Evolutionary conservation across 2,888 invertebrate genomes (phyloP).

Genomic region (Argyresthia goedartella): DNA sequence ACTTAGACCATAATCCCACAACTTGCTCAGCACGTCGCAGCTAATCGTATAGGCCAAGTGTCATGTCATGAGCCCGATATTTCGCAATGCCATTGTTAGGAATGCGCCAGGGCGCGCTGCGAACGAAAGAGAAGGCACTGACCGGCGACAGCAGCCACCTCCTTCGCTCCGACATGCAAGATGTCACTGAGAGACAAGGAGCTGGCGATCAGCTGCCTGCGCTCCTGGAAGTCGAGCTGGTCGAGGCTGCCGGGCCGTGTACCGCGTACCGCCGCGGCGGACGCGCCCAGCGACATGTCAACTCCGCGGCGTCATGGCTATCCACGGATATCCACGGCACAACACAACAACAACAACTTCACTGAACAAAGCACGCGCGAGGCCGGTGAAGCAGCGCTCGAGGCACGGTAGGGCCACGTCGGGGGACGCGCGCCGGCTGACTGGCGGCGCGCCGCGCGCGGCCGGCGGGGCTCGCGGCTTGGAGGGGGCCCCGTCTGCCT

Average conservation of each 20-base stretch:
- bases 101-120: slow-evolving; percentile 33
- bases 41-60: too few relatives aligned
- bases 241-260: slow-evolving; percentile 85
- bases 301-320: slow-evolving; percentile 58
- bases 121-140: slow-evolving; percentile 28
- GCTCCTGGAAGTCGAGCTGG: slow-evolving; percentile 93
- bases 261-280: slow-evolving; percentile 66
- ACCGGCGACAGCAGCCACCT: slow-evolving; percentile 67
- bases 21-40: too few relatives aligned
- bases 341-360: slow-evolving; percentile 35
- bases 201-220: slow-evolving; percentile 89
- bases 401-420: slow-evolving; percentile 48
- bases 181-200: slow-evolving; percentile 90
- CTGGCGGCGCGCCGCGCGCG: slow-evolving; percentile 33
- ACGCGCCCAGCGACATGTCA: slow-evolving; percentile 69
- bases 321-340: slow-evolving; percentile 41
- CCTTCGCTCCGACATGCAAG: slow-evolving; percentile 77
- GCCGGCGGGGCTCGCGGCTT: slow-evolving; percentile 32
- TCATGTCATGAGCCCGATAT: slow-evolving; percentile 29
- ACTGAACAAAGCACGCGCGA: slow-evolving; percentile 53
- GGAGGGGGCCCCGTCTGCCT: slow-evolving; percentile 44
- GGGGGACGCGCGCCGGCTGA: slow-evolving; percentile 62
- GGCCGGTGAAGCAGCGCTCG: slow-evolving; percentile 25
- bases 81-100: slow-evolving; percentile 56
- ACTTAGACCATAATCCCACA: too few relatives aligned